Evolutionary conservation across 2,888 invertebrate genomes (phyloP), one percentile per base, ranked within the genome.

Genomic region (Drosophila sordidula): DNA sequence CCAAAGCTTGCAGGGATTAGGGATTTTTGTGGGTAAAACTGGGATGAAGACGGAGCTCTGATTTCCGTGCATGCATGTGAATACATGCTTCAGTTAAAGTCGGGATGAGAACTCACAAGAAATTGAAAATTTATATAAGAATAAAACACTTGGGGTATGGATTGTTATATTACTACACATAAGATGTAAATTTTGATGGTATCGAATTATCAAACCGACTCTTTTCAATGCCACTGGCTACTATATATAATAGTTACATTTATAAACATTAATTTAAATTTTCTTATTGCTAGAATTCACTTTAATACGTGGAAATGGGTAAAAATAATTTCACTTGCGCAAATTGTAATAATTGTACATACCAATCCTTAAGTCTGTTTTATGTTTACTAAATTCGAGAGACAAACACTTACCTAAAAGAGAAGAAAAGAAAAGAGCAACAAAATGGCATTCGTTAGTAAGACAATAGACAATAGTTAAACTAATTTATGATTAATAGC

Each of bases 401-500:
- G 39, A 16, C 0, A 46, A 46, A 14, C 64, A 83, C 80, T 81
- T 81, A 81, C 80, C 80, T 81, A 70, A 46, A 81, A 81, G 34
- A 25, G 54, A 39, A 29, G 3, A 8, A 3, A 16, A 34, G 62
- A 82, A 42, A 72, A 41, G 59, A 70, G 41, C 49, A 44, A 52
- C 6, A 39, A 22, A 61, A 50, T 49, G 11, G 29, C 57, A 50
- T 42, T 52, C 36, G 47, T 78, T 62, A 68, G 55, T 67, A 41
- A 71, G 36, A 26, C 56, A 77, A 47, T 44, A 59, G 52, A 49
- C 25, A 61, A 51, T 14, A 58, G 45, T 52, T 67, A 44, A 25
- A 56, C 16, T 58, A 66, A 72, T 49, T 70, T 71, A 62, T 54
- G 46, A 56, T 49, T 54, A 57, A 55, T 66, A 6, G 38, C 9